phyloP scores from a whole-genome alignment of 2,888 invertebrate species.

The Oligia strigilis region DNA sequence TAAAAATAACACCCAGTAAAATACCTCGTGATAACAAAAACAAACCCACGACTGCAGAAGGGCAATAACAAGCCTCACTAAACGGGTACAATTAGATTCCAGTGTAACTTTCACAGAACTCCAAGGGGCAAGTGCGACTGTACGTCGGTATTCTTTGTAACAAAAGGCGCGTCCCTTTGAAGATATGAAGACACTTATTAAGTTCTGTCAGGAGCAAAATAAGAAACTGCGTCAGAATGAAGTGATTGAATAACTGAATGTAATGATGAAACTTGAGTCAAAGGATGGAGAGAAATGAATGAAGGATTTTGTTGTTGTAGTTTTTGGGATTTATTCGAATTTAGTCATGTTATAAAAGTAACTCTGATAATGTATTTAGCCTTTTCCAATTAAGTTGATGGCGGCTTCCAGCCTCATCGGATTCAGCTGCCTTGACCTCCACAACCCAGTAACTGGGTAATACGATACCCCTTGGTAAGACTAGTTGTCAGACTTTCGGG shows the following conservation, averaged over 20 bases:
- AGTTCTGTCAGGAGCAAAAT: constrained; percentile 53
- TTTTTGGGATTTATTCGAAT: background rate
- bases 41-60: background rate
- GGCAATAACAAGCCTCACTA: constrained; percentile 5
- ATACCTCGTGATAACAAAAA: background rate
- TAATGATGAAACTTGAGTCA: constrained; percentile 42
- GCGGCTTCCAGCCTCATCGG: background rate
- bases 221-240: constrained; percentile 57
- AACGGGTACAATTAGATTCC: constrained; percentile 51
- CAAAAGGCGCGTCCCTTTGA: constrained; percentile 59
- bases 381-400: background rate
- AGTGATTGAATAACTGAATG: constrained; percentile 63
- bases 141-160: constrained; percentile 56
- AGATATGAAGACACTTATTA: constrained; percentile 64
- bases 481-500: no score
- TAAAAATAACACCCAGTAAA: background rate
- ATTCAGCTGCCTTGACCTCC: no score
- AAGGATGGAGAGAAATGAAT: constrained; percentile 22
- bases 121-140: constrained; percentile 31
- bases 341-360: no score
- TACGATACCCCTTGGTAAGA: no score
- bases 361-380: background rate
- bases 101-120: constrained; percentile 51
- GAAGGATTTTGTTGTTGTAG: constrained; percentile 1
- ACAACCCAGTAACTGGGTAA: no score